Conservation (phyloP, 2,888 invertebrate genomes). For the Lydus trimaculatus region DNA sequence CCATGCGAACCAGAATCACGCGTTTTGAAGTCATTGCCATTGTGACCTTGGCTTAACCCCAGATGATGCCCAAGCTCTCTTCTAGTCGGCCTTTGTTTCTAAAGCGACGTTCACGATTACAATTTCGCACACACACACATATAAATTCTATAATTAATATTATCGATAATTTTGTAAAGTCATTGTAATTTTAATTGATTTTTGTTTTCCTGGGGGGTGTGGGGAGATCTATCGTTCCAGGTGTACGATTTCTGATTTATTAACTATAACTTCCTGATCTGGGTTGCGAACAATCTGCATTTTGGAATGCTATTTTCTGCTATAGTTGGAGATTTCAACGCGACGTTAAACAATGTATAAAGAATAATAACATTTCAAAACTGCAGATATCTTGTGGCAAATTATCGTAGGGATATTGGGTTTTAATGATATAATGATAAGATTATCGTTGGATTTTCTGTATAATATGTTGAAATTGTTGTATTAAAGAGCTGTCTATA, state of each 20-base stretch:
- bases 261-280: too few species aligned
- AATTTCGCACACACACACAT: not conserved
- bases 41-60: conserved; percentile 38
- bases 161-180: too few species aligned
- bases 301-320: too few species aligned
- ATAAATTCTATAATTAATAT: not conserved
- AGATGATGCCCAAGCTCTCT: conserved; percentile 28
- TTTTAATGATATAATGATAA: not conserved
- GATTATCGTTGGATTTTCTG: not conserved
- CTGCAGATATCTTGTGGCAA: not conserved
- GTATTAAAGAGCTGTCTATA: not conserved
- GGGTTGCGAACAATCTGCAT: too few species aligned
- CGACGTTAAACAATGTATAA: not conserved
- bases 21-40: conserved; percentile 35
- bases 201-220: too few species aligned
- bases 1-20: conserved; percentile 37
- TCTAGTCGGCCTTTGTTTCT: conserved; percentile 31
- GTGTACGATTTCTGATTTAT: too few species aligned
- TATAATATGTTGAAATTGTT: not conserved
- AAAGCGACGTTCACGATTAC: conserved; percentile 17
- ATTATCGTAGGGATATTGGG: not conserved
- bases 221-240: too few species aligned
- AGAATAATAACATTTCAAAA: not conserved
- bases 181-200: not conserved
- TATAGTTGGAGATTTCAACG: not conserved